Evolutionary conservation across 30 jellyfish, hydroid and myxozoan species (phyloP).

Genomic region (Chrysaora quinquecirrha): DNA sequence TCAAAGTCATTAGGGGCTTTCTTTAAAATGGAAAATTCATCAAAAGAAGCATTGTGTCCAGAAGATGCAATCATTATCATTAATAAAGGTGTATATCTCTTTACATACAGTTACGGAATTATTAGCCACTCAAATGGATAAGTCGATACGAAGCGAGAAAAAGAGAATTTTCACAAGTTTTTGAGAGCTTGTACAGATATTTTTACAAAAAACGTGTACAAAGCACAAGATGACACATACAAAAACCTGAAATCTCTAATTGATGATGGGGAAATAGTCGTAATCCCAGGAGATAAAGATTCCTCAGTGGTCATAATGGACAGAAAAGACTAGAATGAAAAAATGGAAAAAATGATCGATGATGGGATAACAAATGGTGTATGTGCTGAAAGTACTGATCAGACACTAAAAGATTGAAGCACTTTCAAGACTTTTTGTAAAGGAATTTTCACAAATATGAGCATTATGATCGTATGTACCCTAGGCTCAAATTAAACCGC

Average conservation of each 20-base stretch:
- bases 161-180: constrained; percentile 31
- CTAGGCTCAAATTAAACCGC: constrained; percentile 2
- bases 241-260: constrained; percentile 10
- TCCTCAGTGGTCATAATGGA: constrained; percentile 35
- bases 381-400: constrained; percentile 21
- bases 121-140: background rate
- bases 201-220: constrained; percentile 32
- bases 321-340: constrained; percentile 14
- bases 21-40: too few species aligned
- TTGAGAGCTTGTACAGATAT: constrained; percentile 41
- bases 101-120: too few species aligned
- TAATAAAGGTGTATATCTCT: too few species aligned
- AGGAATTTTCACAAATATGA: background rate
- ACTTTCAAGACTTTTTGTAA: constrained; percentile 22
- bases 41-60: too few species aligned
- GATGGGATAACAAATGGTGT: constrained; percentile 25
- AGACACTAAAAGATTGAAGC: constrained; percentile 13
- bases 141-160: background rate
- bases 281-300: constrained; percentile 51
- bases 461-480: background rate
- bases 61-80: too few species aligned
- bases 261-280: constrained; percentile 16
- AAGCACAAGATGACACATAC: constrained; percentile 22
- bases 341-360: constrained; percentile 49
- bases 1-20: too few species aligned